phyloP scores from a whole-genome alignment of 2,797 vertebrate species.

The Poeciliopsis turneri region DNA sequence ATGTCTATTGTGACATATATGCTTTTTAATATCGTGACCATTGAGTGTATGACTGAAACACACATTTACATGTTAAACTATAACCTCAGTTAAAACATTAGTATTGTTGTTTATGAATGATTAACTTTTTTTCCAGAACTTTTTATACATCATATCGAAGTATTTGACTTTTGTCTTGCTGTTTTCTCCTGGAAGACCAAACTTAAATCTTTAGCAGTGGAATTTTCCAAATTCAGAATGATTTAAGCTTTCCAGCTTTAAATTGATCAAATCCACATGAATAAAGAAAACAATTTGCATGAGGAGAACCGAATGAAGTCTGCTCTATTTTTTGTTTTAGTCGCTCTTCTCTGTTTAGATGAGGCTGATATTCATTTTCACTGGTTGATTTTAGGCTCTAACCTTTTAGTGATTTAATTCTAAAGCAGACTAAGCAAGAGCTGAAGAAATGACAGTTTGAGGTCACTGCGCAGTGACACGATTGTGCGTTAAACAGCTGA shows the following conservation, averaged over 20 bases:
- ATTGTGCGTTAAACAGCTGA: constrained; percentile 47
- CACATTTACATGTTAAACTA: neutral
- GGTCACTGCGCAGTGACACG: constrained; percentile 44
- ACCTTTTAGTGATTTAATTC: constrained; percentile 31
- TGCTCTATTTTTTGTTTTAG: neutral
- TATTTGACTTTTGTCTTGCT: neutral
- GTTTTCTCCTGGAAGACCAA: neutral
- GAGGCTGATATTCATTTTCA: neutral
- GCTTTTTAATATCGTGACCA: neutral
- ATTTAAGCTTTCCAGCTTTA: neutral
- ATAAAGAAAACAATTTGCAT: neutral
- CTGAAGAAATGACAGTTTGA: constrained; percentile 62
- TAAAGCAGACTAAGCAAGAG: constrained; percentile 31
- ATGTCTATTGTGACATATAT: too few species aligned
- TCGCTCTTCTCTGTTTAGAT: neutral
- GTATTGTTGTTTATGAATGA: too few species aligned
- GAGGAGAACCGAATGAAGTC: neutral
- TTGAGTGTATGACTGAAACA: neutral
- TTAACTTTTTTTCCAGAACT: too few species aligned
- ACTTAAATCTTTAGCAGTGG: neutral
- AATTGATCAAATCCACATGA: neutral
- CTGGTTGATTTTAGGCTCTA: constrained; percentile 15
- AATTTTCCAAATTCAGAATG: neutral
- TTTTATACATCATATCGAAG: neutral
- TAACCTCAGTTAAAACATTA: neutral